Base-by-base conservation (phyloP, 2,797 vertebrate genomes). In the Molothrus aeneus region DNA sequence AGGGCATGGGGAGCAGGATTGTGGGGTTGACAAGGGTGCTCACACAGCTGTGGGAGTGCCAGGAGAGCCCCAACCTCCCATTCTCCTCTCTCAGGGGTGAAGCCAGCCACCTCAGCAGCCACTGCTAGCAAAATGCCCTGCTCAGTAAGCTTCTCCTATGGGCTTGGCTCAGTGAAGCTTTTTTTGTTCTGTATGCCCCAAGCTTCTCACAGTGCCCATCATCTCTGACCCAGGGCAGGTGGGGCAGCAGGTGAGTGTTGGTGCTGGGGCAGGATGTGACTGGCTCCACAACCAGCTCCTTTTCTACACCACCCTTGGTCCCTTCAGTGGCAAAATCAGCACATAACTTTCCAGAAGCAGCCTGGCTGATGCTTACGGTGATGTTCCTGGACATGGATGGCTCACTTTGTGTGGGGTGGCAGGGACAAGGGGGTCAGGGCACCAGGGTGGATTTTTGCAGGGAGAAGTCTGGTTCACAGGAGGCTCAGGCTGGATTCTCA, bases 171-270 rank as follows among this genome's bases (percentile, higher is more conserved):
- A 34, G 34, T 2, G 2, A 50, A 53, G 18, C 1, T 34, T 25
- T 48, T 24, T 42, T 7, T n/a, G 3, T 24, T 43, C 73, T 50
- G 18, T 21, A 11, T 47, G 10, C 7, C 64, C 11, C 3, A 2
- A 21, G 13, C 60, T 73, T 54, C n/a, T 51, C 5, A 0, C 1
- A 3, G 38, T 48, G 34, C 6, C 43, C 34, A 40, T 29, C 42
- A 26, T 14, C 25, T 29, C 51, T 3, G 25, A 15, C 8, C 43
- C 53, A 80, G 48, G 21, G 34, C 1, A 8, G 50, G 51, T 0
- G 0, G 14, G 17, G 20, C 8, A 31, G n/a, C 9, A 45, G 47
- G 34, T 1, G 4, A 54, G 15, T 10, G 7, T 24, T 0, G 0
- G 18, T 75, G 38, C n/a, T 53, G 57, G 10, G 22, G 9, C 64